Percentiles rank a stretch among this genome's conserved stretches.
phyloP scores from a whole-genome alignment of 2,888 invertebrate genomes.

The Schizaphis graminum region DNA sequence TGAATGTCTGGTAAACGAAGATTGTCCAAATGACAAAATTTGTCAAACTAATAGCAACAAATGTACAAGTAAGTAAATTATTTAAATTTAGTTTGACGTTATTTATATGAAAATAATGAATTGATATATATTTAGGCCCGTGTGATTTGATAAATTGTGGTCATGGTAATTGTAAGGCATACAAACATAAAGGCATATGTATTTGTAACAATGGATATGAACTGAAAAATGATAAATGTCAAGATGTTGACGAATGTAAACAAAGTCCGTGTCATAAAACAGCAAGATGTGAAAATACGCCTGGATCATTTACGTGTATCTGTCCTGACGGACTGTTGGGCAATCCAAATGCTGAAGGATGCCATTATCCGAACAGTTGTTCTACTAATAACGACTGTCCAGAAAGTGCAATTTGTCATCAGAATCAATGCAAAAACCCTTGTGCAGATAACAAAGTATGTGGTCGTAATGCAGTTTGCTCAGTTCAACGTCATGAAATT shows the following conservation, averaged over 20 bases:
- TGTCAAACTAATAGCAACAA: slow-evolving; percentile 84
- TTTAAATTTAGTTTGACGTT: slow-evolving; percentile 37
- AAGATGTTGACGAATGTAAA: slow-evolving; percentile 86
- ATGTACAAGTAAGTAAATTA: slow-evolving; percentile 78
- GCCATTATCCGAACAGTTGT: slow-evolving; percentile 87
- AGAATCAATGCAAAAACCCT: slow-evolving; percentile 83
- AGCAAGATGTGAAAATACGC: slow-evolving; percentile 82
- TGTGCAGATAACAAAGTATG: slow-evolving; percentile 79
- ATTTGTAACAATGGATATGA: slow-evolving; percentile 91
- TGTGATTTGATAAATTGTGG: slow-evolving; percentile 85
- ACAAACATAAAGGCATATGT: slow-evolving; percentile 87
- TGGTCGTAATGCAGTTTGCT: slow-evolving; percentile 83
- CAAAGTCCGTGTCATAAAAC: slow-evolving; percentile 84
- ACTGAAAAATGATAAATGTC: slow-evolving; percentile 82
- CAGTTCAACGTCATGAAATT: slow-evolving; percentile 79
- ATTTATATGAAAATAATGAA: slow-evolving; percentile 55
- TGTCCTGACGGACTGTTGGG: slow-evolving; percentile 86
- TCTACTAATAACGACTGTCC: slow-evolving; percentile 85
- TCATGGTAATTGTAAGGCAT: slow-evolving; percentile 87
- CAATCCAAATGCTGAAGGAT: slow-evolving; percentile 81
- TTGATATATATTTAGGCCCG: slow-evolving; percentile 75
- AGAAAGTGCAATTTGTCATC: slow-evolving; percentile 80
- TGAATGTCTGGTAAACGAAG: slow-evolving; percentile 84
- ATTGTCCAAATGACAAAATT: slow-evolving; percentile 82
- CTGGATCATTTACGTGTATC: slow-evolving; percentile 83